phyloP scores from a whole-genome alignment of 1,140 invertebrate genomes.

The Pissodes strobi region DNA sequence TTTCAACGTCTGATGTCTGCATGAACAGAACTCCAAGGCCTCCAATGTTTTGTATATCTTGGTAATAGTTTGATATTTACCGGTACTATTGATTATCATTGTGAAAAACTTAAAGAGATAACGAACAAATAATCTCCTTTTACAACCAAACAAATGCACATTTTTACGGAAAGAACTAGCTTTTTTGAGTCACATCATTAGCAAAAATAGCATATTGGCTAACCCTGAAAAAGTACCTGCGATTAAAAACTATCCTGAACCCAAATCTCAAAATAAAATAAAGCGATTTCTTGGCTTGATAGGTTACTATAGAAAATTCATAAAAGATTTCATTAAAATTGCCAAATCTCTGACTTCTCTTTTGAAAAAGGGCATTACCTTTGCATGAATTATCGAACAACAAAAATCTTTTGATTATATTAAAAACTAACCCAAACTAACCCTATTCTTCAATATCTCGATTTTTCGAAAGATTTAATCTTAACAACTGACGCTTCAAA shows the following conservation, averaged over 20 bases:
- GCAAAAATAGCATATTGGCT: slow-evolving; percentile 36
- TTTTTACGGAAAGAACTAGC: slow-evolving; percentile 29
- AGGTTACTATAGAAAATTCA: slow-evolving; percentile 21
- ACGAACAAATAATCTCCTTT: too few relatives aligned
- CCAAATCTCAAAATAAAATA: slow-evolving; percentile 24
- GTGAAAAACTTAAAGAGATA: too few relatives aligned
- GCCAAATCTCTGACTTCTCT: slow-evolving; percentile 35
- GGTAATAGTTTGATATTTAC: too few relatives aligned
- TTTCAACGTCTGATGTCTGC: too few relatives aligned
- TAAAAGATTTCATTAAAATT: slow-evolving; percentile 10
- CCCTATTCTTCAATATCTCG: slow-evolving; percentile 49
- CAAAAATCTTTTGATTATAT: slow-evolving; percentile 5
- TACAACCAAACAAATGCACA: slow-evolving; percentile 23
- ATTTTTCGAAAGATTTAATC: slow-evolving; percentile 43
- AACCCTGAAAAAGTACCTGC: slow-evolving; percentile 34
- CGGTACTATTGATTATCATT: too few relatives aligned
- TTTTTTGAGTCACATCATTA: slow-evolving; percentile 44
- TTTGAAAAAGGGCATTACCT: slow-evolving; percentile 25
- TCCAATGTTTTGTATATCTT: too few relatives aligned
- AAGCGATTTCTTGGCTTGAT: slow-evolving; percentile 17
- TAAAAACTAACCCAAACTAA: slow-evolving; percentile 21
- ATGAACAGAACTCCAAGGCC: too few relatives aligned
- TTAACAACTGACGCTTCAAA: slow-evolving; percentile 39
- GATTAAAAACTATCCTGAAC: slow-evolving; percentile 9
- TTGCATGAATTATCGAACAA: slow-evolving; percentile 1